phyloP scores from a whole-genome alignment of 2,113 vertebrate genomes.

The Gobiocypris rarus region DNA sequence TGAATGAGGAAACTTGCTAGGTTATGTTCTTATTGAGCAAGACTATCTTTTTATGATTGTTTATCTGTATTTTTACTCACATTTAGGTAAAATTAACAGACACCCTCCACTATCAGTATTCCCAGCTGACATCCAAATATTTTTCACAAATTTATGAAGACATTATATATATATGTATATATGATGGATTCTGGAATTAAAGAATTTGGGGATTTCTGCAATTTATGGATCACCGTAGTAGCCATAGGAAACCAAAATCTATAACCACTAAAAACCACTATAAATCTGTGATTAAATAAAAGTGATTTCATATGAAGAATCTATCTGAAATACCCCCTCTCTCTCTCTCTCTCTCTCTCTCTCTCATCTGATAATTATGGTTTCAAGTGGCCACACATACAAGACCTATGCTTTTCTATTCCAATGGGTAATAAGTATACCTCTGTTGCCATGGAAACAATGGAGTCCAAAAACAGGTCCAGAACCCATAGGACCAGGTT shows the following conservation, averaged over 20 bases:
- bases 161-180: background rate
- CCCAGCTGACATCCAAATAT: background rate
- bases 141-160: background rate
- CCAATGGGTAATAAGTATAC: slow-evolving; percentile 68
- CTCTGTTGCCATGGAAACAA: slow-evolving; percentile 78
- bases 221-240: background rate
- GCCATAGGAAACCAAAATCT: background rate
- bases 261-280: too few species aligned
- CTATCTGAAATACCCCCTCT: background rate
- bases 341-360: background rate
- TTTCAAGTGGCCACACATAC: slow-evolving; percentile 36
- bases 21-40: background rate
- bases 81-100: background rate
- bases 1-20: background rate
- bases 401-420: slow-evolving; percentile 36
- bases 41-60: background rate
- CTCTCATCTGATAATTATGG: slow-evolving; percentile 33
- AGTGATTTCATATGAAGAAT: background rate
- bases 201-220: too few species aligned
- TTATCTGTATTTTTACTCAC: background rate
- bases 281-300: background rate
- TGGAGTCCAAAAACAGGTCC: slow-evolving; percentile 70
- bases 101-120: background rate
- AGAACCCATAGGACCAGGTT: slow-evolving; percentile 69
- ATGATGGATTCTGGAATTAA: too few species aligned